Conservation (phyloP, 2,113 vertebrate species). For the Choloepus hoffmanni region DNA sequence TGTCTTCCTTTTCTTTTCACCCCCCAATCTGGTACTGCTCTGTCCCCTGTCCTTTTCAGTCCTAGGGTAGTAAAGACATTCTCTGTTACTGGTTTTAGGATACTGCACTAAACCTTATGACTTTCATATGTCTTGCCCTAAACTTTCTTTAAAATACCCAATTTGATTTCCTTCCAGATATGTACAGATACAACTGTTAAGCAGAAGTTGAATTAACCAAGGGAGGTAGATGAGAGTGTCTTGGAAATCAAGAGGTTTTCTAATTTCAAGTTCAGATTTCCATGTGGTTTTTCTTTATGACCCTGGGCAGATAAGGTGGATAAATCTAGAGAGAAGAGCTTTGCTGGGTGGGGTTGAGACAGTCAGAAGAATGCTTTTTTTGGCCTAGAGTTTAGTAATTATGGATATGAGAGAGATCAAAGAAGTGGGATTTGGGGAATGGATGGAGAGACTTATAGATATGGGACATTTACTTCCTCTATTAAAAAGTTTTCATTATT, state of each 20-base stretch:
- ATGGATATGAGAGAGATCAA: background rate
- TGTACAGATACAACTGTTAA: background rate
- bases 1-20: no score
- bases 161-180: background rate
- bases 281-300: background rate
- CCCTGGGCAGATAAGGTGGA: background rate
- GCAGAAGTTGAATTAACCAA: background rate
- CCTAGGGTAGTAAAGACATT: background rate
- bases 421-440: background rate
- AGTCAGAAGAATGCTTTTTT: background rate
- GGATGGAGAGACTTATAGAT: background rate
- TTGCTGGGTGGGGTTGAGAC: background rate
- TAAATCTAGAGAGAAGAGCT: background rate
- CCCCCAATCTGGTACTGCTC: background rate
- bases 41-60: background rate
- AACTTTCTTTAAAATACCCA: background rate
- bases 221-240: background rate
- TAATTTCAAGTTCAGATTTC: background rate
- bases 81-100: background rate
- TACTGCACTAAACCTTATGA: background rate
- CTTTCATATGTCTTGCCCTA: background rate
- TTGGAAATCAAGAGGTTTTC: background rate
- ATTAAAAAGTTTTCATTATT: background rate
- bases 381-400: background rate
- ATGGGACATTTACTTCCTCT: background rate